Evolutionary conservation across 1,140 invertebrate species (phyloP), one percentile per base, ranked within the genome.

Genomic region (Brachionus paranguensis): DNA sequence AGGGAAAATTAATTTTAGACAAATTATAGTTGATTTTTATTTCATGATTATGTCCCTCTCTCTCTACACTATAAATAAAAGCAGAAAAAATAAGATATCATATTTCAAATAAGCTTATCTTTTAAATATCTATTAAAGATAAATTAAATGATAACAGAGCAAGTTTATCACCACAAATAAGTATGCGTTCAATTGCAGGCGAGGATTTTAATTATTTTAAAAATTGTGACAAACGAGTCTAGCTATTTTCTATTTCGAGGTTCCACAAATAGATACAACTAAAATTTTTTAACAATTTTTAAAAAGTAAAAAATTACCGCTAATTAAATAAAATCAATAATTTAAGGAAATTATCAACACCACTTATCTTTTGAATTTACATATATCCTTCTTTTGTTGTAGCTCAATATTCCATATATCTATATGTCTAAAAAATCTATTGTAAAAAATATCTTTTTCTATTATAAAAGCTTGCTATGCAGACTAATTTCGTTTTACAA

Each of bases 281-380:
- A 41, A 72, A 41, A n/a, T 72, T 72, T 45, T 43, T 72, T 72
- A 60, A 20, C 53, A 60, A 60, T 43, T 72, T 72, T 72, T 17
- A 72, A 72, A 72, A 72, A 43, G 33, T 43, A 43, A 43, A 41
- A 72, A 72, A 72, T 72, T 72, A 72, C 68, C 68, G 68, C 41
- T 72, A 72, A 72, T 72, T 72, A 72, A 72, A 72, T 43, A 72
- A 72, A 72, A 72, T 72, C 68, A 72, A 72, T 72, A 72, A 41
- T 72, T 72, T 72, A 72, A 72, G 68, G 68, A 72, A 72, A 72
- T 72, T 72, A 72, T 72, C 37, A 72, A 72, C 68, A 72, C 68
- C 68, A 72, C 68, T 72, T 72, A 72, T 72, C 68, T 72, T 43
- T 20, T 41, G 68, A 37, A 43, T 68, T 33, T 33, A 72, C n/a